phyloP scores from a whole-genome alignment of 2,888 invertebrate genomes.

The Agrotis puta region DNA sequence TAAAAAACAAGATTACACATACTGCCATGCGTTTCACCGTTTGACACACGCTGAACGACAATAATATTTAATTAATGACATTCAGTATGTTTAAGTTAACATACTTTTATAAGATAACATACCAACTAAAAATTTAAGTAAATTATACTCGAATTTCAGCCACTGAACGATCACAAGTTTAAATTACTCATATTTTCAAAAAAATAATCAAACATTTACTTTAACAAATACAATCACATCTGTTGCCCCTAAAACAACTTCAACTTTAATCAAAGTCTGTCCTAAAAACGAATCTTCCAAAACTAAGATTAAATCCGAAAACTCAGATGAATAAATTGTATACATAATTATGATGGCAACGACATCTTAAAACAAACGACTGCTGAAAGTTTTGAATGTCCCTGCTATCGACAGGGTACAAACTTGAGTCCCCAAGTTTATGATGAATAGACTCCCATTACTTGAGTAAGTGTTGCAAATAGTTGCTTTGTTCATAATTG shows the following conservation, averaged over 20 bases:
- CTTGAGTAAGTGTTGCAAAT: conserved; percentile 51
- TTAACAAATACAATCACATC: background rate
- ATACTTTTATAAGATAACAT: no score
- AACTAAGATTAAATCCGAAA: conserved; percentile 14
- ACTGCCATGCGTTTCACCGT: no score
- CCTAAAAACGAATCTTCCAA: conserved; percentile 10
- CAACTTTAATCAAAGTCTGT: background rate
- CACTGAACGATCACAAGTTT: no score
- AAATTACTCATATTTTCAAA: no score
- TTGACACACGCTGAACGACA: no score
- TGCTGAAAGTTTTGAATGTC: conserved; percentile 35
- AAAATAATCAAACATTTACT: no score
- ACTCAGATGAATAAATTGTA: conserved; percentile 26
- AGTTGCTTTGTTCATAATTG: conserved; percentile 55
- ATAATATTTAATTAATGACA: no score
- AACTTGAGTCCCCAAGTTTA: conserved; percentile 49
- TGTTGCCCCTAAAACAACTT: background rate
- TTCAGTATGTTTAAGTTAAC: no score
- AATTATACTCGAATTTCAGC: no score
- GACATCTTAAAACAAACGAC: conserved; percentile 47
- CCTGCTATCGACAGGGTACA: conserved; percentile 49
- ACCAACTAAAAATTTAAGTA: no score
- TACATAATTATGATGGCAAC: conserved; percentile 33
- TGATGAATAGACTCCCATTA: conserved; percentile 57
- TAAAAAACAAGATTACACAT: no score